A percentile compares a stretch with the other conserved stretches of the same genome.
Conservation (phyloP, 53 echinoderm and acorn worm genomes). For the Patiria pectinifera region DNA sequence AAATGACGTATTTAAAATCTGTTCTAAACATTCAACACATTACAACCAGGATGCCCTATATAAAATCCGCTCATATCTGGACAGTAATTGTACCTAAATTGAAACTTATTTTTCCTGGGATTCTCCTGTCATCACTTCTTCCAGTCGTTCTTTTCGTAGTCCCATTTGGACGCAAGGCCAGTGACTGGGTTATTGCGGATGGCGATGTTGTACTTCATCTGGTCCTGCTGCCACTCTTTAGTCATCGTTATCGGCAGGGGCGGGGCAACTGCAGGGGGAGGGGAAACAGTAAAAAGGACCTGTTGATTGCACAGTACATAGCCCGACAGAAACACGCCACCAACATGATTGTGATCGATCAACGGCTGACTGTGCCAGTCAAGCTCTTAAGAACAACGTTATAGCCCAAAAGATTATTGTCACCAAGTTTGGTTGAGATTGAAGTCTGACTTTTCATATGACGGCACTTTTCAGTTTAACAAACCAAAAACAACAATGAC, state of each 20-base stretch:
- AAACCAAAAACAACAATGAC: too few relatives aligned
- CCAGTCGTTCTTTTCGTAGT: slow-evolving; percentile 98
- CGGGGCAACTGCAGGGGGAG: slow-evolving; percentile 77
- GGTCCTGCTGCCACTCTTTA: slow-evolving; percentile 92
- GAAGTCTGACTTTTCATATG: too few relatives aligned
- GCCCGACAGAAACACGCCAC: not conserved
- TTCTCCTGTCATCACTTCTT: slow-evolving; percentile 76
- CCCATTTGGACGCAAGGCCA: slow-evolving; percentile 90
- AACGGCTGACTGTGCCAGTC: too few relatives aligned
- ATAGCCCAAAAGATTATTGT: too few relatives aligned
- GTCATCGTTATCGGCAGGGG: slow-evolving; percentile 81
- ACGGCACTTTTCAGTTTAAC: too few relatives aligned
- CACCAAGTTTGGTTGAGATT: too few relatives aligned
- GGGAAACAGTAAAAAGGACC: not conserved
- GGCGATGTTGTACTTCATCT: slow-evolving; percentile 87
- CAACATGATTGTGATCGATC: too few relatives aligned
- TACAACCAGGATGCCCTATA: not conserved
- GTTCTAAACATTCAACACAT: not conserved
- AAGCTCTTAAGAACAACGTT: too few relatives aligned
- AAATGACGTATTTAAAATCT: not conserved
- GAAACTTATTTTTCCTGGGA: not conserved
- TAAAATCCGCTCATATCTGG: not conserved
- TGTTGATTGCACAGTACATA: not conserved
- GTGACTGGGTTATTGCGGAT: slow-evolving; percentile 93
- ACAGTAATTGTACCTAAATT: not conserved